These are phyloP conservation scores for Holacanthus passer DNA, from an alignment of 2,113 vertebrate genomes.

Conservation along the genomic window DNA sequence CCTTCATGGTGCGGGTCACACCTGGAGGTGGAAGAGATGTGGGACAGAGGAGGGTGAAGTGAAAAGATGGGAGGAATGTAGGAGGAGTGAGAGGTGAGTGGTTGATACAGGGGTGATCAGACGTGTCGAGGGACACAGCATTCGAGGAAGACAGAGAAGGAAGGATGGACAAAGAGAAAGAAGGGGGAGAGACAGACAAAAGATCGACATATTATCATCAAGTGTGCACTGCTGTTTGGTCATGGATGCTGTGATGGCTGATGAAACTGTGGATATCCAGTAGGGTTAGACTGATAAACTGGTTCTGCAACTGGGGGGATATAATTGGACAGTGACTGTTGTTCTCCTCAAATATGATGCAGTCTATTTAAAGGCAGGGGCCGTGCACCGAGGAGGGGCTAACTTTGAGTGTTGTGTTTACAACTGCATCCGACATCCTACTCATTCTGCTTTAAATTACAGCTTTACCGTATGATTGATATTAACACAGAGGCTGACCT, in stretches of 20 bases:
- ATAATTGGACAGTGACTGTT: not conserved
- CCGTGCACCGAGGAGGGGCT: too few relatives aligned
- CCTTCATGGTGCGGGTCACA: slow-evolving; percentile 95
- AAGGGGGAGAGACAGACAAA: slow-evolving; percentile 36
- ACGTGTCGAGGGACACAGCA: not conserved
- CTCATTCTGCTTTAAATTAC: too few relatives aligned
- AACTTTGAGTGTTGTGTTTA: too few relatives aligned
- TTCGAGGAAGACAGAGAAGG: slow-evolving; percentile 1
- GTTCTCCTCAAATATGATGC: slow-evolving; percentile 4
- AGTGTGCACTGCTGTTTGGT: not conserved
- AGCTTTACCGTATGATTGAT: too few relatives aligned
- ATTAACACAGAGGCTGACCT: not conserved
- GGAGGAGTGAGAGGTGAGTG: not conserved
- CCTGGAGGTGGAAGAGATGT: slow-evolving; percentile 78
- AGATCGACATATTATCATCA: slow-evolving; percentile 37
- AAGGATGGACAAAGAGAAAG: slow-evolving; percentile 27
- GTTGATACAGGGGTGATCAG: slow-evolving; percentile 6
- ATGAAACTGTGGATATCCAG: slow-evolving; percentile 30
- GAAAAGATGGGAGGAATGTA: slow-evolving; percentile 23
- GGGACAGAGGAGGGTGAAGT: not conserved
- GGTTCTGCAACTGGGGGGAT: not conserved
- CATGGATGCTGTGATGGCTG: slow-evolving; percentile 26
- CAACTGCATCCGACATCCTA: too few relatives aligned
- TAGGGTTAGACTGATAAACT: slow-evolving; percentile 45
- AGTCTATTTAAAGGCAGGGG: not conserved